Percentiles rank a stretch among this genome's conserved stretches.
phyloP scores from a whole-genome alignment of 2,113 vertebrate species.

The Saguinus imperator region DNA sequence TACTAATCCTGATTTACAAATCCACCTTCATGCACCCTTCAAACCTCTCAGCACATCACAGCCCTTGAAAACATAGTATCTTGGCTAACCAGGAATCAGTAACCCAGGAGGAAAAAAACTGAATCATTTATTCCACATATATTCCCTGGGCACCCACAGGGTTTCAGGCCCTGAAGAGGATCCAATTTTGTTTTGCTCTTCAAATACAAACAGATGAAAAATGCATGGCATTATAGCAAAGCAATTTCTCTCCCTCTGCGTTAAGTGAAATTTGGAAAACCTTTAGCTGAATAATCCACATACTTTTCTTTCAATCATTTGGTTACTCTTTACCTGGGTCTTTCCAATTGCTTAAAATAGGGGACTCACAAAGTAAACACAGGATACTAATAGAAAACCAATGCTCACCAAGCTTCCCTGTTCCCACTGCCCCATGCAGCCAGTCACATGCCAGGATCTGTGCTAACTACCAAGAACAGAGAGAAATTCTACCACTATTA shows the following conservation, averaged over 20 bases:
- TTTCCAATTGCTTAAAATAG: constrained; percentile 55
- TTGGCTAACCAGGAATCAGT: neutral
- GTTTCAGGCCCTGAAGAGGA: constrained; percentile 45
- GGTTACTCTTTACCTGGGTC: neutral
- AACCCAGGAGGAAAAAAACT: constrained; percentile 16
- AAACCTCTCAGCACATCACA: neutral
- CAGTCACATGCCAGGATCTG: neutral
- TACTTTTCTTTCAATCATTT: constrained; percentile 22
- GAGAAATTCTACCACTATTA: neutral
- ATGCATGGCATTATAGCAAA: constrained; percentile 18
- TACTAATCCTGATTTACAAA: neutral
- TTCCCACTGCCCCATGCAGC: neutral
- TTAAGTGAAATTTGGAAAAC: constrained; percentile 51
- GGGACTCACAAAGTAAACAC: constrained; percentile 43
- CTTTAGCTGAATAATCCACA: constrained; percentile 34
- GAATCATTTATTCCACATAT: constrained; percentile 46
- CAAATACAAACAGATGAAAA: constrained; percentile 63
- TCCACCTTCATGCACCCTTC: neutral
- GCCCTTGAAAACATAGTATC: neutral
- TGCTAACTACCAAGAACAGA: neutral
- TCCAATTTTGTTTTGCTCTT: constrained; percentile 41
- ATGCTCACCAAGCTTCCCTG: neutral
- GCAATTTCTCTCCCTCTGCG: neutral
- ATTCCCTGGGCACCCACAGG: constrained; percentile 32
- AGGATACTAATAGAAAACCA: constrained; percentile 35